These are phyloP conservation scores for Sycobia sp. DNA, from an alignment of 1,140 invertebrate genomes.

Conservation along the genomic window DNA sequence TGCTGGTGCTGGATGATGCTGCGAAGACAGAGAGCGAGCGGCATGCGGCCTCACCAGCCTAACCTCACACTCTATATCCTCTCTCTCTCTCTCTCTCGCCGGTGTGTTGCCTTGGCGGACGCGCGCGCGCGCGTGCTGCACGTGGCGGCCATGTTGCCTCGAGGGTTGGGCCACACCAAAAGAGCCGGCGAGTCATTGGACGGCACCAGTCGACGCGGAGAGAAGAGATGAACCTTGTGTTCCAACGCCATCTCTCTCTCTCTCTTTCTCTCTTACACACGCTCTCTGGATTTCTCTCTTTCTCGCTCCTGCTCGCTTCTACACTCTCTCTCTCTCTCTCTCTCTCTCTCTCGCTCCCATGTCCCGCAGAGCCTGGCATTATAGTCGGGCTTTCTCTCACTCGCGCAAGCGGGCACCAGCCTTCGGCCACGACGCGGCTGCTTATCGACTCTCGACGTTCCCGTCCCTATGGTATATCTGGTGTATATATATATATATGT, in stretches of 20 bases:
- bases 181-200: constrained; percentile 57
- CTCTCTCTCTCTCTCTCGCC: not conserved
- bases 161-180: constrained; percentile 58
- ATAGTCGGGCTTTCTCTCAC: too few relatives aligned
- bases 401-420: too few relatives aligned
- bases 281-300: not conserved
- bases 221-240: not conserved
- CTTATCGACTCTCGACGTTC: too few relatives aligned
- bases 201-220: constrained; percentile 25
- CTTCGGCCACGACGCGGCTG: too few relatives aligned
- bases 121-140: constrained; percentile 20
- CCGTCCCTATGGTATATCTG: too few relatives aligned
- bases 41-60: too few relatives aligned
- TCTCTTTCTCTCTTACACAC: not conserved
- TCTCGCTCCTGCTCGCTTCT: not conserved
- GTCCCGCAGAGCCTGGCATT: not conserved
- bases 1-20: too few relatives aligned
- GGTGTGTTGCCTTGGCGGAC: constrained; percentile 51
- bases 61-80: too few relatives aligned
- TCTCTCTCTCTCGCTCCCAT: not conserved
- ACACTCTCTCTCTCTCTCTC: not conserved
- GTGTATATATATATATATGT: too few relatives aligned
- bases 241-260: not conserved
- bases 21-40: too few relatives aligned
- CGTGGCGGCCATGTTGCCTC: constrained; percentile 56